These are phyloP conservation scores for Leptinotarsa haldemani DNA, from an alignment of 2,888 invertebrate species.

Conservation along the genomic window DNA sequence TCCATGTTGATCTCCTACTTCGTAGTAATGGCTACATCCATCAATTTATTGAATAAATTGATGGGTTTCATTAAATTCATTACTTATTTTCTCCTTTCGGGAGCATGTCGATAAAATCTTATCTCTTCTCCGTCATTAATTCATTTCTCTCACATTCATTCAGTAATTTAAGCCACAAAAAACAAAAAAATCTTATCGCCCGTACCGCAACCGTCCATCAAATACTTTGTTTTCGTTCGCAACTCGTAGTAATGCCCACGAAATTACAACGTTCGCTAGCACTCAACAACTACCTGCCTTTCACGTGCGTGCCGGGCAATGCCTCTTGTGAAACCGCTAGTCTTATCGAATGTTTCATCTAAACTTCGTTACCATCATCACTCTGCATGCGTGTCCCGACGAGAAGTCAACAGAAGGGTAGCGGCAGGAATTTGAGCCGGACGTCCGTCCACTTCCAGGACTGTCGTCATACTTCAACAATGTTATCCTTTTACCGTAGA, in stretches of 20 bases:
- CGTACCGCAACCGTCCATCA: not conserved
- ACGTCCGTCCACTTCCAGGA: constrained; percentile 49
- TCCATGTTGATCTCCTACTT: no score
- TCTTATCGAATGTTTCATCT: constrained; percentile 16
- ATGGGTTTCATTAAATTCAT: no score
- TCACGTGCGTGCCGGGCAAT: constrained; percentile 4
- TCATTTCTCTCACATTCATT: no score
- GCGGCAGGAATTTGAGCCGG: constrained; percentile 57
- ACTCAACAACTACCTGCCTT: constrained; percentile 10
- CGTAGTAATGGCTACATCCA: no score
- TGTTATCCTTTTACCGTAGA: no score
- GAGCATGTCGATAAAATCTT: no score
- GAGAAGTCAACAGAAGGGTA: constrained; percentile 54
- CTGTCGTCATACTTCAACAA: no score
- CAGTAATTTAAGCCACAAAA: not conserved
- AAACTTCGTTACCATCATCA: constrained; percentile 19
- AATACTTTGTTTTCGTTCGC: constrained; percentile 4
- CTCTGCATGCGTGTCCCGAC: constrained; percentile 17
- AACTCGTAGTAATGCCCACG: not conserved
- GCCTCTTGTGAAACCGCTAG: not conserved
- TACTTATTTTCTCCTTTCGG: no score
- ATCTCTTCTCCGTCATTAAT: no score
- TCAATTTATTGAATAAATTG: no score
- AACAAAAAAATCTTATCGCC: not conserved
- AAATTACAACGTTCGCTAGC: not conserved